Base-by-base conservation (phyloP, 2,888 invertebrate species). In the Sisyra terminalis region DNA sequence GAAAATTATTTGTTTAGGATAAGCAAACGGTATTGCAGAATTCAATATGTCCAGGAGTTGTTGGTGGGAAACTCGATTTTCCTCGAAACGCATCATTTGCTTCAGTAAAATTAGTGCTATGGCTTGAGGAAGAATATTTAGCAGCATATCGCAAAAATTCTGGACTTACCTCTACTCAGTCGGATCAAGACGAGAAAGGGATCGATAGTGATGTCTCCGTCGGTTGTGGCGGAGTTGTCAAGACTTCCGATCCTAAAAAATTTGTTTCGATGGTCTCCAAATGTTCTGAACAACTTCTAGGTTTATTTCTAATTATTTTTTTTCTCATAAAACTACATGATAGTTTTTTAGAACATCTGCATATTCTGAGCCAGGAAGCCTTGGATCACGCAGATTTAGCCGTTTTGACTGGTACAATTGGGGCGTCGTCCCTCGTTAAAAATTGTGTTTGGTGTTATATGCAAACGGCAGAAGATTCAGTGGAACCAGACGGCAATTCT, bases 41-140 rank as follows among this genome's bases (percentile, higher is more conserved):
- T 57, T 77, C 76, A 2, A 67, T 87, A 46, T 87, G 87, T 53
- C 66, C 72, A 1, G 79, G 81, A 17, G 75, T 85, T n/a, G 82
- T 84, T 29, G 86, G 86, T 10, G 86, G 86, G 1, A 70, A 78
- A 49, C 60, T 86, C 40, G 86, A 86, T 59, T 86, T 86, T 58
- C 87, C 87, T 0, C 71, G 84, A 41, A 82, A 78, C 55, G 85
- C 84, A 6, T 85, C 85, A 1, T 86, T 86, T 65, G 85, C 85
- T 2, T 75, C 86, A 1, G 78, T 83, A 13, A 87, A 87, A 64
- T 70, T 86, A 49, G 83, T 85, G 1, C 60, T 77, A n/a, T 87
- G 86, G 87, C 79, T 85, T 70, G 86, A 87, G 62, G 83, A 84
- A 49, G 86, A 86, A 54, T 86, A 79, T 53, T 64, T 71, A 29